These are phyloP conservation scores for Melanostoma scalare DNA, from an alignment of 2,888 invertebrate species.

Conservation along the genomic window DNA sequence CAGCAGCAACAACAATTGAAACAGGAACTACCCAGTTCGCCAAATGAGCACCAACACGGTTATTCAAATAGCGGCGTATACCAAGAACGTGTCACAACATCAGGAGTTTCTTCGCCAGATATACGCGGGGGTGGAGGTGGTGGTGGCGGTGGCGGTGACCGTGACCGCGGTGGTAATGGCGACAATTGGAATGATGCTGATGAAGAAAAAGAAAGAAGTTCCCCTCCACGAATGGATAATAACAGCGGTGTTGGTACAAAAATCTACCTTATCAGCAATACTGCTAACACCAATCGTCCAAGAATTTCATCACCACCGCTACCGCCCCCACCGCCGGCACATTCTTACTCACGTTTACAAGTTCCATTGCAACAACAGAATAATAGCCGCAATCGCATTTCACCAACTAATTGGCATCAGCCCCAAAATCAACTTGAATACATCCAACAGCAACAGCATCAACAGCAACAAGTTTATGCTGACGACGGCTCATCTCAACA, in stretches of 20 bases:
- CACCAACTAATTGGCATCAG: conserved; percentile 68
- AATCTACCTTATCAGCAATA: conserved; percentile 38
- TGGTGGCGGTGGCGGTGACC: conserved; percentile 3
- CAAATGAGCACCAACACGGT: conserved; percentile 55
- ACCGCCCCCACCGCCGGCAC: conserved; percentile 60
- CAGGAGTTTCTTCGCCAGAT: conserved; percentile 54
- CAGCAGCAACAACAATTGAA: conserved; percentile 38
- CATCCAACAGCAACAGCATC: conserved; percentile 57
- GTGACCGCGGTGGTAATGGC: conserved; percentile 26
- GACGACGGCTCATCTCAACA: conserved; percentile 53
- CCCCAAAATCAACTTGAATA: conserved; percentile 68
- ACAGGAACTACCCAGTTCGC: conserved; percentile 46
- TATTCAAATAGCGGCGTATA: conserved; percentile 52
- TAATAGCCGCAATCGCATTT: conserved; percentile 46
- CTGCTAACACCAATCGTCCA: conserved; percentile 32
- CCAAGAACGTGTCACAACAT: conserved; percentile 48
- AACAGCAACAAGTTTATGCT: conserved; percentile 13
- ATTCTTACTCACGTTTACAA: conserved; percentile 56
- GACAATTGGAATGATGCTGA: conserved; percentile 57
- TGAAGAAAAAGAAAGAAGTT: conserved; percentile 61
- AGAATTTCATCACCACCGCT: conserved; percentile 53
- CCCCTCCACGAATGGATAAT: conserved; percentile 30
- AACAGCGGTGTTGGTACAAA: conserved; percentile 36
- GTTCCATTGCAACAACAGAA: conserved; percentile 49
- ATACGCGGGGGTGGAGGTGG: conserved; percentile 33